Evolutionary conservation across 1,140 invertebrate genomes (phyloP), one percentile per base, ranked within the genome.

Genomic region (Diorhabda sublineata): DNA sequence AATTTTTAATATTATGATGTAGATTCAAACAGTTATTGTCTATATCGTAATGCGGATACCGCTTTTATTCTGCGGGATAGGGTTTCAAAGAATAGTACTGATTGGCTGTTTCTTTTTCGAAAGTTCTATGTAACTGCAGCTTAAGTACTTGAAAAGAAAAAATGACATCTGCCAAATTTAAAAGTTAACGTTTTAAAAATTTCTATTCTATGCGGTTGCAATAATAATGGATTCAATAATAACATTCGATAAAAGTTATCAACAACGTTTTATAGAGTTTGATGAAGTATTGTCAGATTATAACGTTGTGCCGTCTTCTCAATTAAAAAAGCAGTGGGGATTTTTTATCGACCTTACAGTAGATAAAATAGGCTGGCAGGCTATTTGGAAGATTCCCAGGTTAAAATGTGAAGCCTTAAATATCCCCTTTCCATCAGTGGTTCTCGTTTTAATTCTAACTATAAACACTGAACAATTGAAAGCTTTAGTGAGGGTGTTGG

Each of bases 361-460:
- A 45, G 87, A 88, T 67, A 84, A 85, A 45, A 79, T 78, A 71
- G 86, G 87, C 3, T 89, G 87, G 87, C 84, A 85, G 75, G 87
- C 86, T 2, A 71, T 88, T 41, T 89, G 87, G 87, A 88, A 87
- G 78, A 86, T 88, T 69, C 83, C 86, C 11, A 80, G 86, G 5
- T 69, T 82, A 4, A 85, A 82, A 41, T 88, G 87, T 61, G 84
- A 87, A 74, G 81, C 84, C 42, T 80, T 87, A 0, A 79, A 85
- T 61, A 80, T 89, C 9, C 82, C 83, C 8, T 88, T 85, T 80
- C 87, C 87, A 0, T 85, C 85, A 0, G 82, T 87, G 26, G 86
- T 88, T 9, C 79, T 84, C 42, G 85, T 88, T 2, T 82, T 83
- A 66, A 82, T 87, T 2, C 78, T 86, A 59, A 76, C 83, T 71